Conservation (phyloP, 2,888 invertebrate genomes). For the Carabus problematicus region DNA sequence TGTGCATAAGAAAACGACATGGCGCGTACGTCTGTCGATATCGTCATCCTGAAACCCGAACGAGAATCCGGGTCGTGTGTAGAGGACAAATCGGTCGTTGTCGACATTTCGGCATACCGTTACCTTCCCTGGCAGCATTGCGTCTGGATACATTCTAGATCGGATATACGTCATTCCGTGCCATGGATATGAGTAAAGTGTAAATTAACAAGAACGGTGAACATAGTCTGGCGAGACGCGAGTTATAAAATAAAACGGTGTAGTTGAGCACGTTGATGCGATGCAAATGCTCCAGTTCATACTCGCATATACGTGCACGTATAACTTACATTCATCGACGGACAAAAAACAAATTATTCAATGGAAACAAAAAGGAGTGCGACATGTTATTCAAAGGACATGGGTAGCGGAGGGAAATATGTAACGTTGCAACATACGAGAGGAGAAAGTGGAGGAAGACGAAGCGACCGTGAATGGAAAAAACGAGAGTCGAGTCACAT, state of each 20-base stretch:
- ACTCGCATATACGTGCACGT: constrained; percentile 7
- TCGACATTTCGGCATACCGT: background rate
- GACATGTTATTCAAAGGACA: constrained; percentile 32
- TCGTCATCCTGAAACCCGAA: background rate
- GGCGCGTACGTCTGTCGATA: constrained; percentile 4
- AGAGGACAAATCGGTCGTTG: background rate
- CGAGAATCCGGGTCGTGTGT: background rate
- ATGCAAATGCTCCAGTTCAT: background rate
- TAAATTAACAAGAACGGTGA: constrained; percentile 35
- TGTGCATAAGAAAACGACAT: constrained; percentile 23
- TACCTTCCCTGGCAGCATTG: background rate
- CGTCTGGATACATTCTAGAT: background rate
- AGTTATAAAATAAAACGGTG: constrained; percentile 33
- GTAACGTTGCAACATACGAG: no score
- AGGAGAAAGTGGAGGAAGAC: background rate
- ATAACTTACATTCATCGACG: constrained; percentile 21
- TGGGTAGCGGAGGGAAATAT: constrained; percentile 1
- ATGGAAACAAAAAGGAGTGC: constrained; percentile 28
- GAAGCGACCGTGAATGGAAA: background rate
- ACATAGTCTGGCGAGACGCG: constrained; percentile 8
- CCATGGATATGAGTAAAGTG: constrained; percentile 10
- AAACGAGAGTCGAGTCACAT: background rate
- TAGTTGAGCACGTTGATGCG: background rate
- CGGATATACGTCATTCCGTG: constrained; percentile 2
- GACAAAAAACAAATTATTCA: constrained; percentile 34